A percentile compares a stretch with the other conserved stretches of the same genome.
These are phyloP conservation scores for Oscheius onirici DNA, from an alignment of 2,888 invertebrate genomes.

Conservation along the genomic window DNA sequence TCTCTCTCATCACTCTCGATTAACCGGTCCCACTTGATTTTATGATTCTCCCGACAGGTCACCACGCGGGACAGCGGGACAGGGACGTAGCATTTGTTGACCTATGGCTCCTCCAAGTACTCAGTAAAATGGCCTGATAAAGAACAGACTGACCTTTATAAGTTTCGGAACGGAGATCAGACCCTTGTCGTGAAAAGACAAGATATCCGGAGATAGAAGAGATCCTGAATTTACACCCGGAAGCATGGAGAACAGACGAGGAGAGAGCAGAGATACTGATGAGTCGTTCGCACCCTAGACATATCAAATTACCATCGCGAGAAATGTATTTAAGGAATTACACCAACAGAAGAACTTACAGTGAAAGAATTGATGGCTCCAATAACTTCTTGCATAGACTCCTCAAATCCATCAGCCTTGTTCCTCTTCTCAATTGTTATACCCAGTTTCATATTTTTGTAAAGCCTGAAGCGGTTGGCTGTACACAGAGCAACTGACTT, in stretches of 20 bases:
- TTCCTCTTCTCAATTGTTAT: background rate
- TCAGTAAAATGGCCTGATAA: too few species aligned
- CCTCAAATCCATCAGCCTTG: background rate
- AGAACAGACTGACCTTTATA: background rate
- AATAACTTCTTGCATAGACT: slow-evolving; percentile 1
- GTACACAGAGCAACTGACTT: background rate
- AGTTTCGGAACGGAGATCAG: slow-evolving; percentile 7
- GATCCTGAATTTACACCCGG: background rate
- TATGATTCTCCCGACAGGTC: slow-evolving; percentile 12
- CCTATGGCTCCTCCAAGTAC: too few species aligned
- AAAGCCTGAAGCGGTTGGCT: background rate
- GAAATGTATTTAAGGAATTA: too few species aligned
- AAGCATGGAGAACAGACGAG: slow-evolving; percentile 2
- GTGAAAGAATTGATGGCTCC: background rate
- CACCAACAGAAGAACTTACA: background rate
- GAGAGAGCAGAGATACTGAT: background rate
- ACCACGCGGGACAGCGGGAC: background rate
- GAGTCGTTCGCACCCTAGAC: background rate
- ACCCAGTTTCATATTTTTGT: background rate
- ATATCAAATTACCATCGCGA: background rate
- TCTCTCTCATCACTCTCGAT: background rate
- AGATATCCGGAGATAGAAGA: background rate
- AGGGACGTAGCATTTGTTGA: too few species aligned
- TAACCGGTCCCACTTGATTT: background rate
- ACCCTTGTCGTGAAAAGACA: slow-evolving; percentile 3